Conservation (phyloP, 2,888 invertebrate genomes). For the Apocheima hispidaria region DNA sequence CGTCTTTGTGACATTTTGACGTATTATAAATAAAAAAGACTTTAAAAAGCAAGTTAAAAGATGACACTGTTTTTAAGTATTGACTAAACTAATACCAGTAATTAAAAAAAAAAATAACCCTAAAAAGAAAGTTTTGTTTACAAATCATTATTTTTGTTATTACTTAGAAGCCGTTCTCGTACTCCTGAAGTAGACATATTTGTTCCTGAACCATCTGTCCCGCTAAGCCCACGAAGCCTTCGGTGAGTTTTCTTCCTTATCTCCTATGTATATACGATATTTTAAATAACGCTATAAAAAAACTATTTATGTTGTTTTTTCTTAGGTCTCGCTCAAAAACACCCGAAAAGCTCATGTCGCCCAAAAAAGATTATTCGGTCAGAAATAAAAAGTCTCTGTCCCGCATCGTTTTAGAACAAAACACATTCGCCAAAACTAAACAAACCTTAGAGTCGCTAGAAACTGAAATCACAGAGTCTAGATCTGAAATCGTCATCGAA, state of each 20-base stretch:
- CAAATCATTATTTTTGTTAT: slow-evolving; percentile 1
- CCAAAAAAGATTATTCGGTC: slow-evolving; percentile 64
- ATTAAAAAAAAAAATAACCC: not conserved
- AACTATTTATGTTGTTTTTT: too few species aligned
- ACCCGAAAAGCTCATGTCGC: slow-evolving; percentile 75
- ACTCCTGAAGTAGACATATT: slow-evolving; percentile 31
- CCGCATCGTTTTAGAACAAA: slow-evolving; percentile 77
- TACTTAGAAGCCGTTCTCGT: slow-evolving; percentile 26
- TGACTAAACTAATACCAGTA: too few species aligned
- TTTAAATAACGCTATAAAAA: too few species aligned
- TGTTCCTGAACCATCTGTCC: slow-evolving; percentile 13
- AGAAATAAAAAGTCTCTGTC: slow-evolving; percentile 73
- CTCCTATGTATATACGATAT: not conserved
- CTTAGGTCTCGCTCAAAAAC: slow-evolving; percentile 60
- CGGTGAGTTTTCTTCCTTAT: slow-evolving; percentile 12
- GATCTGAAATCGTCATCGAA: slow-evolving; percentile 59
- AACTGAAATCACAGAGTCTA: slow-evolving; percentile 50
- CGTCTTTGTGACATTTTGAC: too few species aligned
- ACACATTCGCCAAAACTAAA: slow-evolving; percentile 75
- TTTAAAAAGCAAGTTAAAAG: too few species aligned
- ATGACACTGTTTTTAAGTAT: too few species aligned
- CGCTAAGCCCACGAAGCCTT: slow-evolving; percentile 13
- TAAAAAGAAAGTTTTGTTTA: not conserved
- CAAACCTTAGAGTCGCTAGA: slow-evolving; percentile 58
- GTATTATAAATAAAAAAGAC: too few species aligned